phyloP scores from a whole-genome alignment of 2,113 vertebrate species.

The Eurypyga helias region DNA sequence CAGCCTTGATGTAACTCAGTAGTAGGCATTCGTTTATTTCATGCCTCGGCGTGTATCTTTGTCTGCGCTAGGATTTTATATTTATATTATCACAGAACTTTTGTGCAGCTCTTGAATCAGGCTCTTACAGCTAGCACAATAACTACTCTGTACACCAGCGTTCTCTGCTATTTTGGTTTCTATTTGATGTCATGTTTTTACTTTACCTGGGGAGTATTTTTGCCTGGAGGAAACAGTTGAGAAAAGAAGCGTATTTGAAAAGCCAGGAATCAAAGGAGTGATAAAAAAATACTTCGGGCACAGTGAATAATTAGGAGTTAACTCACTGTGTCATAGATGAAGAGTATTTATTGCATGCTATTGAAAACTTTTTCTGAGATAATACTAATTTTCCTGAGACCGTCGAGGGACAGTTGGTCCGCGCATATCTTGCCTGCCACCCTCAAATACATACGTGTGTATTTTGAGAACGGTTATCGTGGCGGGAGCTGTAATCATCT shows the following conservation, averaged over 20 bases:
- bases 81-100: conserved; percentile 34
- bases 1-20: conserved; percentile 49
- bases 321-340: not conserved
- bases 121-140: not conserved
- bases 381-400: not conserved
- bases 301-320: conserved; percentile 17
- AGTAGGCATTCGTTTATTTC: conserved; percentile 38
- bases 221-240: conserved; percentile 33
- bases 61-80: not conserved
- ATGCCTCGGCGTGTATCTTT: not conserved
- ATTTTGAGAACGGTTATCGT: not conserved
- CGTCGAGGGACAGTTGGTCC: not conserved
- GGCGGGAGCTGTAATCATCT: not conserved
- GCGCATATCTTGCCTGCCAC: not conserved
- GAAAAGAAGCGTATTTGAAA: not conserved
- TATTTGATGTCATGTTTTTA: conserved; percentile 15
- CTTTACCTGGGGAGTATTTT: conserved; percentile 36
- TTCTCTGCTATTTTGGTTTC: conserved; percentile 23
- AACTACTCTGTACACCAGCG: not conserved
- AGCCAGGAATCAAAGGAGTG: conserved; percentile 22
- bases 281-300: conserved; percentile 1
- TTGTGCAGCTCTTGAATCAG: not conserved
- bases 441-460: not conserved
- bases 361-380: not conserved
- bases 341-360: not conserved